phyloP scores from a whole-genome alignment of 2,113 vertebrate genomes.

The Monarcha castaneiventris region DNA sequence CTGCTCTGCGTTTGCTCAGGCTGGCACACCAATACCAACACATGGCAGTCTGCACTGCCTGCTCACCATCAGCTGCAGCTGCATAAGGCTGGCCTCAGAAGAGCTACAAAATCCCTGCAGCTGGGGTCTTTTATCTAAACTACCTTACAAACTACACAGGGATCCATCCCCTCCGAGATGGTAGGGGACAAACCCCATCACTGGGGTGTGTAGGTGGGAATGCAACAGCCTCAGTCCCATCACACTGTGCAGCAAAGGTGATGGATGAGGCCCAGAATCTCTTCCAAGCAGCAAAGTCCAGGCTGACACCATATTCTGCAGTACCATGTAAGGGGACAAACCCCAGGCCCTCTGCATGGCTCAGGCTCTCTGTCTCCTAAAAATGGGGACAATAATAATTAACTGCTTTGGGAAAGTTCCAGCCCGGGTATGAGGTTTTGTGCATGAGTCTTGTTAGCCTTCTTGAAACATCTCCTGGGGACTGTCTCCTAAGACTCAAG shows the following conservation, averaged over 20 bases:
- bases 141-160: neutral
- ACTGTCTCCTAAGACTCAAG: neutral
- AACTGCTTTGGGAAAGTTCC: neutral
- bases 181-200: neutral
- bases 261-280: neutral
- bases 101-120: neutral
- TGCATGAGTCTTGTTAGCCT: neutral
- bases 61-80: neutral
- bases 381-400: neutral
- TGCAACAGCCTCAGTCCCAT: neutral
- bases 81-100: neutral
- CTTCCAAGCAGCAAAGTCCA: neutral
- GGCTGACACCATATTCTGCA: neutral
- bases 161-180: neutral
- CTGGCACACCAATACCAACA: rapidly evolving
- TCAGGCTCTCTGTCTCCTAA: neutral
- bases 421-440: neutral
- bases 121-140: neutral
- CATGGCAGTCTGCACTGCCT: neutral
- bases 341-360: neutral
- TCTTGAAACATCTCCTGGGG: neutral
- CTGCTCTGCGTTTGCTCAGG: neutral
- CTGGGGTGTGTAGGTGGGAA: neutral
- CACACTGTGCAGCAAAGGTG: neutral
- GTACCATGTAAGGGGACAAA: neutral